Percentiles rank a stretch among this genome's conserved stretches.
Evolutionary conservation across 2,797 vertebrate species (phyloP).

Genomic region (Lepus townsendii): DNA sequence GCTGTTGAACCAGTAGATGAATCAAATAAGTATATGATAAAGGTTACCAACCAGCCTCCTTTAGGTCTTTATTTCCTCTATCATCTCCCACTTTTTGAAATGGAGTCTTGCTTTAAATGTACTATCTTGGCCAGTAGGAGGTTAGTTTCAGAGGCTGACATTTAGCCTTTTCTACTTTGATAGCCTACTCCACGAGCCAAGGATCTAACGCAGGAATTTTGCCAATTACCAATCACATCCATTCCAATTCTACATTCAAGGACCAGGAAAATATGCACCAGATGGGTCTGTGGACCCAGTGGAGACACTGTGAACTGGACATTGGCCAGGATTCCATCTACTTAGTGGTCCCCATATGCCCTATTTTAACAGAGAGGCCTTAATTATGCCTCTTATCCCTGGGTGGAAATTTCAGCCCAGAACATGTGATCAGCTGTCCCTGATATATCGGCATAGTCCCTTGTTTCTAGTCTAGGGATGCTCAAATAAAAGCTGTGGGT

Average conservation of each 20-base stretch:
- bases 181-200: not conserved
- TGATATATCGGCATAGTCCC: not conserved
- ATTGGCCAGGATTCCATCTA: constrained; percentile 36
- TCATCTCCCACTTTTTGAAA: not conserved
- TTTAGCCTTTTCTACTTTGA: not conserved
- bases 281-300: constrained; percentile 2
- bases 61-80: constrained; percentile 27
- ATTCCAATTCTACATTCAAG: constrained; percentile 39
- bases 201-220: not conserved
- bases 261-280: not conserved
- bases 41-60: not conserved
- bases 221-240: constrained; percentile 2
- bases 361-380: not conserved
- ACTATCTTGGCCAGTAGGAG: not conserved
- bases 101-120: not conserved
- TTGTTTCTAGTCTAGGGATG: not conserved
- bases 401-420: not conserved
- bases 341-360: constrained; percentile 9
- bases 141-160: constrained; percentile 1
- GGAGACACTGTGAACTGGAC: not conserved
- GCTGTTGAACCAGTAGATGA: not conserved
- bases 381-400: constrained; percentile 21
- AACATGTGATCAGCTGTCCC: not conserved
- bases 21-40: not conserved
- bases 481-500: not conserved